Conservation (phyloP, 2,888 invertebrate species). For the Amblyteles armatorius region DNA sequence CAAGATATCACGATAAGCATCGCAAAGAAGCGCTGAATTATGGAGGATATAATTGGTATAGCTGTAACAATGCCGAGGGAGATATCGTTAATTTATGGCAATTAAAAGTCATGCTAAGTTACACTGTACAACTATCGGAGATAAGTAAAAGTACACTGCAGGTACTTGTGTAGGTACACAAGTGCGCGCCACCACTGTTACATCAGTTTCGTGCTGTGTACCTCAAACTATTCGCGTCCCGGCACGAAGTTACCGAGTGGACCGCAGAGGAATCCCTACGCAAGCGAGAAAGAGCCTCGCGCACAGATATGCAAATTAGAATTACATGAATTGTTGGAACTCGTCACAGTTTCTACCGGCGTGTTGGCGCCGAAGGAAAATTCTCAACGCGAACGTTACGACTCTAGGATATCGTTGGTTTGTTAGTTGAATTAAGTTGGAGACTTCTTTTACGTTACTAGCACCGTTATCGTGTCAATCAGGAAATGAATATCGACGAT, state of each 20-base stretch:
- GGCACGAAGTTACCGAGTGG: conserved; percentile 22
- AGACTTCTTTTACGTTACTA: background rate
- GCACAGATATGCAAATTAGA: conserved; percentile 36
- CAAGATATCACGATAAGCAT: background rate
- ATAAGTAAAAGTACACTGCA: conserved; percentile 23
- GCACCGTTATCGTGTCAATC: no score
- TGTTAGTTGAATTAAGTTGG: background rate
- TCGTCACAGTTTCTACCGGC: conserved; percentile 4
- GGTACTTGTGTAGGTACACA: background rate
- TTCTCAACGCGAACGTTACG: conserved; percentile 6
- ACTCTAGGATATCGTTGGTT: background rate
- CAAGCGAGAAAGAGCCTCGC: conserved; percentile 18
- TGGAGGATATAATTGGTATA: conserved; percentile 2
- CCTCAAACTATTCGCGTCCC: conserved; percentile 17
- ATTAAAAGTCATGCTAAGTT: conserved; percentile 39
- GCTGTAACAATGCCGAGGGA: conserved; percentile 9
- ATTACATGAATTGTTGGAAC: conserved; percentile 11
- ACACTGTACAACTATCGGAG: background rate
- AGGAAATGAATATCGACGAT: no score
- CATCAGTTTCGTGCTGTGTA: conserved; percentile 11
- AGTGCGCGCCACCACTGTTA: background rate
- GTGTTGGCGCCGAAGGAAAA: background rate
- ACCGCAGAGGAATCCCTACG: background rate
- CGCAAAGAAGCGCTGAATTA: background rate
- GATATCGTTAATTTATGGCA: conserved; percentile 32